phyloP scores from a whole-genome alignment of 2,797 vertebrate species.

The Enteromius treurensis region DNA sequence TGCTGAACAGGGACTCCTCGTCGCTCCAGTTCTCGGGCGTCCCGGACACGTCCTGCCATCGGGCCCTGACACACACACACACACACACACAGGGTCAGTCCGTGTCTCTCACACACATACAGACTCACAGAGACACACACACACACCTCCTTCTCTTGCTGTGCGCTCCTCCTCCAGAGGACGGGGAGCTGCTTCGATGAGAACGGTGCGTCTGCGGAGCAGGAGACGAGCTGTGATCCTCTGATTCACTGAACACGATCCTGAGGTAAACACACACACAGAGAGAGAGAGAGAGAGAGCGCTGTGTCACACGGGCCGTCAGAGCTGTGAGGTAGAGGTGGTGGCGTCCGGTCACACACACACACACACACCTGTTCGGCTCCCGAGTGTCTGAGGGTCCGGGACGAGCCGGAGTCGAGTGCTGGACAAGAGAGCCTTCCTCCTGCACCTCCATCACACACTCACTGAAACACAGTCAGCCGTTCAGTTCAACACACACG shows the following conservation, averaged over 20 bases:
- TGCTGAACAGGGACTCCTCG: conserved; percentile 64
- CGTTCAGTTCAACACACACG: not conserved
- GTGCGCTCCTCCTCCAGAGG: not conserved
- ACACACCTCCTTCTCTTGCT: not conserved
- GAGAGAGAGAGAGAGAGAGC: not conserved
- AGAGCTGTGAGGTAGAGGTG: not conserved
- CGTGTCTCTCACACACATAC: not conserved
- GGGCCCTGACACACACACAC: conserved; percentile 53
- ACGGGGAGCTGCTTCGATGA: not conserved
- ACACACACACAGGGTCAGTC: not conserved
- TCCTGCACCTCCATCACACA: not conserved
- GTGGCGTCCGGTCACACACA: not conserved
- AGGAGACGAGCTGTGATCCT: not conserved
- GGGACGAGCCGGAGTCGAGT: not conserved
- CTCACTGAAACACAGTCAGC: not conserved
- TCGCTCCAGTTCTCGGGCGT: conserved; percentile 72
- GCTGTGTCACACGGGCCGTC: too few relatives aligned
- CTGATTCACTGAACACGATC: not conserved
- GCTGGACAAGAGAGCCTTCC: not conserved
- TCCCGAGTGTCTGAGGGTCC: not conserved
- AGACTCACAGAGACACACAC: not conserved
- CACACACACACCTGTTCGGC: not conserved
- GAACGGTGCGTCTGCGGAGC: not conserved
- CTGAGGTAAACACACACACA: not conserved
- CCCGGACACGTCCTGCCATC: conserved; percentile 61